These are phyloP conservation scores for Ceratoteleas bidentatus DNA, from an alignment of 1,140 invertebrate genomes.

Conservation along the genomic window DNA sequence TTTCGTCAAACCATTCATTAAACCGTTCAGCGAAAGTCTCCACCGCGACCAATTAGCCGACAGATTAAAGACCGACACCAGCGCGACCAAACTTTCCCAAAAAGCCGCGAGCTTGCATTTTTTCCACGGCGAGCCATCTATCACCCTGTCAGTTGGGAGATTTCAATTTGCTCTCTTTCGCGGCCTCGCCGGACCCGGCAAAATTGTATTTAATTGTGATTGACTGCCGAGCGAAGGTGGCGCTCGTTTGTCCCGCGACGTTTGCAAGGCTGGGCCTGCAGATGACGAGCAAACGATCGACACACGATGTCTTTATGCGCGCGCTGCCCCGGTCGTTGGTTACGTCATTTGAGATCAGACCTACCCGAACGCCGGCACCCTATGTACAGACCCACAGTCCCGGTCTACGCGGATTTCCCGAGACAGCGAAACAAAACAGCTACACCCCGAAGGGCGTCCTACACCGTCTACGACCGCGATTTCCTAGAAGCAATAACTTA, in stretches of 20 bases:
- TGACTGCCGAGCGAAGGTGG: constrained; percentile 78
- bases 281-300: constrained; percentile 50
- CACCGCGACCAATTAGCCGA: constrained; percentile 12
- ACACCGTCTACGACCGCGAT: neutral
- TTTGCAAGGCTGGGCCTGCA: constrained; percentile 70
- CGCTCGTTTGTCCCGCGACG: constrained; percentile 73
- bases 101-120: constrained; percentile 26
- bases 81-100: constrained; percentile 43
- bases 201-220: constrained; percentile 82
- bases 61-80: constrained; percentile 22
- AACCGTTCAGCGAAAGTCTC: constrained; percentile 42
- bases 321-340: constrained; percentile 8
- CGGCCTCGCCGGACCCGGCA: constrained; percentile 75
- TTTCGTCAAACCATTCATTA: constrained; percentile 22
- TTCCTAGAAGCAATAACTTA: constrained; percentile 34
- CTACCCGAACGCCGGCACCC: constrained; percentile 20
- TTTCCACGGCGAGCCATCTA: constrained; percentile 71
- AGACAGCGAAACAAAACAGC: no score
- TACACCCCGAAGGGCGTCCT: no score
- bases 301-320: constrained; percentile 43
- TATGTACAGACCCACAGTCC: constrained; percentile 25
- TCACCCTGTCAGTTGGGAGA: constrained; percentile 80
- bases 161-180: constrained; percentile 81
- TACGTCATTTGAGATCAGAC: constrained; percentile 53
- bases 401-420: no score